A percentile compares a stretch with the other conserved stretches of the same genome.
Conservation (phyloP, 2,888 invertebrate species). For the Glomeris marginata region DNA sequence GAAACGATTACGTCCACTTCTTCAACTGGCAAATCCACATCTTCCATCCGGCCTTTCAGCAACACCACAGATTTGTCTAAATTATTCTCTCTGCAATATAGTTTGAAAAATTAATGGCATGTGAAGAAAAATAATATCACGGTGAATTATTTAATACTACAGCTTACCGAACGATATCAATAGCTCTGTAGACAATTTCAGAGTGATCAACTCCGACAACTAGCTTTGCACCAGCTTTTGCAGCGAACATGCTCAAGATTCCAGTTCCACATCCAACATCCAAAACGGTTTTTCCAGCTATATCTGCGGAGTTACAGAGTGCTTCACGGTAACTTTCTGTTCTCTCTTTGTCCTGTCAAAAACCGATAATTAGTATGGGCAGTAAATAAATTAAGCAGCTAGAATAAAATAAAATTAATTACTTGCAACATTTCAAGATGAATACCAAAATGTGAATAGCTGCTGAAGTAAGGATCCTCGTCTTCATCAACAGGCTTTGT, state of each 20-base stretch:
- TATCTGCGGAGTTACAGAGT: constrained; percentile 52
- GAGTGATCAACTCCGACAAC: constrained; percentile 38
- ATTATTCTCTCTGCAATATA: constrained; percentile 51
- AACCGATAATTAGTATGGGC: constrained; percentile 6
- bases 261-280: constrained; percentile 42
- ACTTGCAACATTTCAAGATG: constrained; percentile 89
- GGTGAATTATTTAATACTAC: neutral
- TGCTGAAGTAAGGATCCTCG: constrained; percentile 47
- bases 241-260: constrained; percentile 77
- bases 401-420: constrained; percentile 22
- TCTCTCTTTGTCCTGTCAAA: constrained; percentile 57
- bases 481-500: constrained; percentile 30
- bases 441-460: constrained; percentile 79
- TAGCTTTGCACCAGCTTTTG: constrained; percentile 71
- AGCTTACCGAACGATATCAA: constrained; percentile 32
- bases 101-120: constrained; percentile 20
- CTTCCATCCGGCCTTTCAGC: constrained; percentile 73
- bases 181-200: constrained; percentile 34
- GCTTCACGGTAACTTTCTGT: constrained; percentile 78
- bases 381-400: too few relatives aligned
- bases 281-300: constrained; percentile 52
- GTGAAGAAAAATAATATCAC: neutral
- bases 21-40: constrained; percentile 54
- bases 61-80: constrained; percentile 55
- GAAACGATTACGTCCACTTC: constrained; percentile 85